Evolutionary conservation across 2,888 invertebrate species (phyloP), one percentile per base, ranked within the genome.

Genomic region (Priocnemis perturbator): DNA sequence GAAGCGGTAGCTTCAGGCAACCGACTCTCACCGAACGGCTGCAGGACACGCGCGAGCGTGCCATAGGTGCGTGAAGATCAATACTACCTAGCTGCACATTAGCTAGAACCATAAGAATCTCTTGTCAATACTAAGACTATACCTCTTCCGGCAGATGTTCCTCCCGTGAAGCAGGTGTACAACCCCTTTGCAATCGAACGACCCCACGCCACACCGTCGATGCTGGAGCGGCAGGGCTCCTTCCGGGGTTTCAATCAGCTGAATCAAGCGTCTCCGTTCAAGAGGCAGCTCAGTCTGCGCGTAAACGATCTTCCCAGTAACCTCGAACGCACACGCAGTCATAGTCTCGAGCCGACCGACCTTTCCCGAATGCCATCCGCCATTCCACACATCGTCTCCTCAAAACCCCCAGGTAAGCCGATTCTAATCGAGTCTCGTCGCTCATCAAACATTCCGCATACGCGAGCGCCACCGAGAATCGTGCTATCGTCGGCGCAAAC

Each of bases 231-330:
- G 44, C 98, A 99, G 90, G 97, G 98, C 77, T 97, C 97, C 73
- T 97, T 98, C 91, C 92, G 98, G 63, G 97, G 97, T 59, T 96
- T 98, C 89, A 93, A 94, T 82, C 95, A 95, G 85, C 91, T 94
- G 48, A 93, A 93, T 81, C 94, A 91, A 90, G 95, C 95, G 85
- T 97, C 97, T 19, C 98, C 95, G 72, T 99, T 97, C 91, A 98
- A 99, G 91, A 93, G 98, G 55, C 98, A 98, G 90, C 94, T 98
- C 92, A 98, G 98, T 73, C 92, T 98, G 77, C 94, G 98, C 74
- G 94, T 98, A 83, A 96, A 95, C 89, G 98, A 98, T 91, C 92
- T 98, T 89, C 98, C 98, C 69, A 98, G 98, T 84, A 98, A 97
- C 88, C 90, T 98, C 83, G 97, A 98, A 90, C 93, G 98, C 64